Evolutionary conservation across 2,113 vertebrate genomes (phyloP).

Genomic region (Channa argus): DNA sequence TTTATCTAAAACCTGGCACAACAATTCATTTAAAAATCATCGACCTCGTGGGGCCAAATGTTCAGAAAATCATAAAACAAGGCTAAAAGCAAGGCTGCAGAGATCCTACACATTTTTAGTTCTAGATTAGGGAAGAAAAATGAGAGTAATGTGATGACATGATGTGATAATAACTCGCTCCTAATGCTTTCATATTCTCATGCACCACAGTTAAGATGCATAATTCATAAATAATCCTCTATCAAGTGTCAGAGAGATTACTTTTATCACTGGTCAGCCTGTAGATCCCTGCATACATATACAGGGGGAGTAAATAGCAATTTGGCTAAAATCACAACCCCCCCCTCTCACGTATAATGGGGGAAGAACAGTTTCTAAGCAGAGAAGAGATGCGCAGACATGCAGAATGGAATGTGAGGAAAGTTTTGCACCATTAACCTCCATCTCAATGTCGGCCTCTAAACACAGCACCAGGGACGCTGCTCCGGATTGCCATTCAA

Average conservation of each 20-base stretch:
- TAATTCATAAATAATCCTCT: constrained; percentile 65
- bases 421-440: constrained; percentile 70
- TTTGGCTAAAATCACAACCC: constrained; percentile 12
- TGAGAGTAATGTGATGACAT: constrained; percentile 27
- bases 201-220: constrained; percentile 25
- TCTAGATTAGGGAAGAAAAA: constrained; percentile 46
- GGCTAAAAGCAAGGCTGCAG: constrained; percentile 17
- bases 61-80: not conserved
- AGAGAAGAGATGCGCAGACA: constrained; percentile 1
- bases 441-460: constrained; percentile 48
- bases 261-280: constrained; percentile 51
- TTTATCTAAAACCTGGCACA: constrained; percentile 1
- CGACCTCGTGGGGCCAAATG: not conserved
- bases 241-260: constrained; percentile 55
- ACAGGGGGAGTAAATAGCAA: constrained; percentile 33
- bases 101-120: constrained; percentile 16
- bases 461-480: constrained; percentile 17
- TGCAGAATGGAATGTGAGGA: constrained; percentile 41
- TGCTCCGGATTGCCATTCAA: constrained; percentile 48
- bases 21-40: not conserved
- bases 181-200: constrained; percentile 27
- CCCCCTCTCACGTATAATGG: constrained; percentile 8
- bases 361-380: constrained; percentile 35
- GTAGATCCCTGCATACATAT: constrained; percentile 32
- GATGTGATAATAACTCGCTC: constrained; percentile 31